These are phyloP conservation scores for Anolis carolinensis DNA, from an alignment of 2,113 vertebrate species.

Conservation along the genomic window DNA sequence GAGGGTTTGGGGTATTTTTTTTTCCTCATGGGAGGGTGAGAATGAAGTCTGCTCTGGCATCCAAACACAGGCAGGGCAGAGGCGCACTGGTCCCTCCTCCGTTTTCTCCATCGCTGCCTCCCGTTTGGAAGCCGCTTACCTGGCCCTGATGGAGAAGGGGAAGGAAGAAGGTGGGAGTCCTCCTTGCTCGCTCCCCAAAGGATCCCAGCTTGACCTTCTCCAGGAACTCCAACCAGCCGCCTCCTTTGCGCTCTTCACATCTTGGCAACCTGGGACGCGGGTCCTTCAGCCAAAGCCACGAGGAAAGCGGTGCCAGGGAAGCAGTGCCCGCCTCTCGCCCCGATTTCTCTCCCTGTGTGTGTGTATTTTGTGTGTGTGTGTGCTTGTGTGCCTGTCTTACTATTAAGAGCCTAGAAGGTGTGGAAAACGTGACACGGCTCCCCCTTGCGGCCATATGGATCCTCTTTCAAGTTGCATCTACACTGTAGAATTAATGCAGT, in stretches of 20 bases:
- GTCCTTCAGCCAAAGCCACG: conserved; percentile 35
- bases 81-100: too few relatives aligned
- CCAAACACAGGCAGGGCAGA: neutral
- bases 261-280: conserved; percentile 3
- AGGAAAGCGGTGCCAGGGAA: neutral
- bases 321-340: neutral
- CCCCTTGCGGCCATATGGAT: neutral
- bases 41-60: neutral
- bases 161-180: neutral
- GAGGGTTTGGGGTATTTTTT: conserved; percentile 1
- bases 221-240: neutral
- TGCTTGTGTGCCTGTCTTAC: neutral
- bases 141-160: neutral
- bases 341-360: neutral
- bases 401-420: neutral
- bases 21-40: neutral
- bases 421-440: neutral
- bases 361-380: neutral
- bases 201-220: neutral
- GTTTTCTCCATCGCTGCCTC: neutral
- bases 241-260: neutral
- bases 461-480: neutral
- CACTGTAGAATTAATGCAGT: too few relatives aligned
- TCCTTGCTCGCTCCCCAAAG: neutral
- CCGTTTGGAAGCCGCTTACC: conserved; percentile 13